Conservation (phyloP, 92 coral and sea anemone species). For the Zoanthus sansibaricus region DNA sequence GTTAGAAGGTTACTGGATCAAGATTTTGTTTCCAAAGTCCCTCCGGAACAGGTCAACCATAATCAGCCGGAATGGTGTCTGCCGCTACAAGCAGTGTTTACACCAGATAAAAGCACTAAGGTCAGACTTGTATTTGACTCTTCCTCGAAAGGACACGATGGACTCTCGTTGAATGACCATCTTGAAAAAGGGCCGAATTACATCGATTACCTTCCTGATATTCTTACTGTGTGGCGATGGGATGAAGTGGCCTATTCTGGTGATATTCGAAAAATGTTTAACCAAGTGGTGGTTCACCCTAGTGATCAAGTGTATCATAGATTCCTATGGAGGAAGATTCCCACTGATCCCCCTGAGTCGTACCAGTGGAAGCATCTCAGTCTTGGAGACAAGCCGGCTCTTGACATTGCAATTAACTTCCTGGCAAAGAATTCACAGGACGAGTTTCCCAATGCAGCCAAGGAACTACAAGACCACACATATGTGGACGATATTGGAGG, state of each 20-base stretch:
- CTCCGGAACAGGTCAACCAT: slow-evolving; percentile 41
- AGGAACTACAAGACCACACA: slow-evolving; percentile 59
- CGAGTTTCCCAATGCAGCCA: slow-evolving; percentile 64
- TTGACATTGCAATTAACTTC: slow-evolving; percentile 69
- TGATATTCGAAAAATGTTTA: slow-evolving; percentile 69
- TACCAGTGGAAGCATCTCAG: slow-evolving; percentile 70
- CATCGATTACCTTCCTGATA: slow-evolving; percentile 55
- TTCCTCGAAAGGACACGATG: slow-evolving; percentile 57
- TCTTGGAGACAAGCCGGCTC: slow-evolving; percentile 79
- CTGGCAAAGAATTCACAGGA: slow-evolving; percentile 59
- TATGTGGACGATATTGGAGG: slow-evolving; percentile 75
- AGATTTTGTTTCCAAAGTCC: slow-evolving; percentile 49
- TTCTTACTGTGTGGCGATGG: slow-evolving; percentile 73
- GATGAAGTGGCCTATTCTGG: slow-evolving; percentile 65
- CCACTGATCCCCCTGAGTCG: slow-evolving; percentile 53
- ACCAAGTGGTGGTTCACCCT: slow-evolving; percentile 68
- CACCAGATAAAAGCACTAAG: slow-evolving; percentile 50
- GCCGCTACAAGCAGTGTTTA: slow-evolving; percentile 49
- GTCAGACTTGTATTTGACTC: slow-evolving; percentile 67
- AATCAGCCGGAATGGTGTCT: slow-evolving; percentile 42
- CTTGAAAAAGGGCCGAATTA: slow-evolving; percentile 71
- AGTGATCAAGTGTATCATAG: slow-evolving; percentile 74
- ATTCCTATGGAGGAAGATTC: slow-evolving; percentile 67
- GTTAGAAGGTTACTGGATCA: slow-evolving; percentile 72
- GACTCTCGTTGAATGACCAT: slow-evolving; percentile 61